These are phyloP conservation scores for Oligia fasciuncula DNA, from an alignment of 2,888 invertebrate genomes.

Conservation along the genomic window DNA sequence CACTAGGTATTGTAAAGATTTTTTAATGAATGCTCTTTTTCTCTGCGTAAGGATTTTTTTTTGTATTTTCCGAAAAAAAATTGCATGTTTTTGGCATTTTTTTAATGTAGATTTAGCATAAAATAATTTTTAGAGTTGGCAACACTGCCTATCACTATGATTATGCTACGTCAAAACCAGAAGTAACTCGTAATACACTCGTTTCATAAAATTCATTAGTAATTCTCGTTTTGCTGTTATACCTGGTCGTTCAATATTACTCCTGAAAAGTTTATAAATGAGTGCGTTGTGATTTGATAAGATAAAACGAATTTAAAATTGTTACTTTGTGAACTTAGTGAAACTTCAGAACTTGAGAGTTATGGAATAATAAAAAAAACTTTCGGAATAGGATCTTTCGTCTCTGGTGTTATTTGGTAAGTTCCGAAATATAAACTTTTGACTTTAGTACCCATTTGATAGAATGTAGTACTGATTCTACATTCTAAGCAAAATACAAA, in stretches of 20 bases:
- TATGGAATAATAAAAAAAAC: not conserved
- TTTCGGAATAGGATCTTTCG: not conserved
- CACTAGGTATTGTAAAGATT: too few relatives aligned
- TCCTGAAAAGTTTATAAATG: conserved; percentile 1
- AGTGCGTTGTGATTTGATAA: conserved; percentile 30
- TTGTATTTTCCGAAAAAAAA: too few relatives aligned
- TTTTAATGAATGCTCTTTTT: too few relatives aligned
- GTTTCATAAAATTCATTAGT: not conserved
- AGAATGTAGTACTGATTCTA: not conserved
- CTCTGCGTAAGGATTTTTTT: too few relatives aligned
- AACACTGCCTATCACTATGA: conserved; percentile 39
- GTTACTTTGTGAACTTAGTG: not conserved
- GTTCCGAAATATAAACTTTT: conserved; percentile 7
- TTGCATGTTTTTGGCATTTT: too few relatives aligned
- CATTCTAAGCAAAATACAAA: not conserved
- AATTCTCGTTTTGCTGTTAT: conserved; percentile 8
- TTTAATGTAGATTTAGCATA: too few relatives aligned
- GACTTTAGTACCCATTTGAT: not conserved
- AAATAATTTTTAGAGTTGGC: too few relatives aligned
- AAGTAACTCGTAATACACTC: not conserved
- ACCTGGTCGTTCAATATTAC: conserved; percentile 1
- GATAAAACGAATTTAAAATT: not conserved
- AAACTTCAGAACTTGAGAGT: not conserved
- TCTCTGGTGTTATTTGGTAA: conserved; percentile 14
- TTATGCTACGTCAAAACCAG: conserved; percentile 14